phyloP scores from a whole-genome alignment of 1,140 invertebrate species.

The Cryptotermes secundus region DNA sequence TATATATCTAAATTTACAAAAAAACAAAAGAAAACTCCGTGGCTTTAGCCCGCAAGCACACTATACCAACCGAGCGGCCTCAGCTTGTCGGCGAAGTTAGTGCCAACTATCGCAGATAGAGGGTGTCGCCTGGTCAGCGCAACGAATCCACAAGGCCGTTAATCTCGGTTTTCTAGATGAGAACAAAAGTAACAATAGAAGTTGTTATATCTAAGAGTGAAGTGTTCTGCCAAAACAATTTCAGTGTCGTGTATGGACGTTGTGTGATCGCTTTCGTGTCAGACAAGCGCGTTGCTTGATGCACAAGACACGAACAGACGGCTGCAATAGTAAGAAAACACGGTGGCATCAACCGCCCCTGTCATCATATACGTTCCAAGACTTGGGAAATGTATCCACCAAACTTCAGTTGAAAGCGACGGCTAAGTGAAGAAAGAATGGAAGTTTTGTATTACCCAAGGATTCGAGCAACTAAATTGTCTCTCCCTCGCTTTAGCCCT shows the following conservation, averaged over 20 bases:
- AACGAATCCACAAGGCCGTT: too few species aligned
- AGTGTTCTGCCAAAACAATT: too few species aligned
- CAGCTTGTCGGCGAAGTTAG: too few species aligned
- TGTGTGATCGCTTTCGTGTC: background rate
- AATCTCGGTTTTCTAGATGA: too few species aligned
- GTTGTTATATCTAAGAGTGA: too few species aligned
- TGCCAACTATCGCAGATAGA: too few species aligned
- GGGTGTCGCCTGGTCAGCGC: too few species aligned
- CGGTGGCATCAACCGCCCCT: background rate
- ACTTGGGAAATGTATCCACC: background rate
- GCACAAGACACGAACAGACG: background rate
- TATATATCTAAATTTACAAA: too few species aligned
- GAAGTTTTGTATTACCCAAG: background rate
- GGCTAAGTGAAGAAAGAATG: background rate
- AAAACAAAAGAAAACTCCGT: too few species aligned
- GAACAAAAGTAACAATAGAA: too few species aligned
- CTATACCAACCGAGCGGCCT: too few species aligned
- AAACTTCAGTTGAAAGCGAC: background rate
- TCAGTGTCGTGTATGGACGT: background rate
- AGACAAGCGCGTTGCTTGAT: background rate
- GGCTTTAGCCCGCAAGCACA: too few species aligned
- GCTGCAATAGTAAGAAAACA: background rate
- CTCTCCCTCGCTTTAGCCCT: background rate
- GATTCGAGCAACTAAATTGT: background rate
- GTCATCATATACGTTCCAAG: background rate